Conservation (phyloP, 2,797 vertebrate species). For the Holocentrus rufus region DNA sequence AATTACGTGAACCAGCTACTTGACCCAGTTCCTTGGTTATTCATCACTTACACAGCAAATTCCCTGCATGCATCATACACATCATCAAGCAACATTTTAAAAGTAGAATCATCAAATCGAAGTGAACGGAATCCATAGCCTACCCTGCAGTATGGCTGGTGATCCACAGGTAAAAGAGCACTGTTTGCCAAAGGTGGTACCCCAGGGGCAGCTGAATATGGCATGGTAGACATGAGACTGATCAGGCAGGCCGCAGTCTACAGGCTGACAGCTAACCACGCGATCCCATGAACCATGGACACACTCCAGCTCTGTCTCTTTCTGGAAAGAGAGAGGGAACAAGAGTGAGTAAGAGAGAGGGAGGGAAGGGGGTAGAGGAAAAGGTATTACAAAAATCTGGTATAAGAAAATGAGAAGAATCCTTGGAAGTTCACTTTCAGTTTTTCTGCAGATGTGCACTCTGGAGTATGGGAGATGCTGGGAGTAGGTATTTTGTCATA, state of each 20-base stretch:
- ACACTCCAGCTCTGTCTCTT: slow-evolving; percentile 84
- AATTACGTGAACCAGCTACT: too few species aligned
- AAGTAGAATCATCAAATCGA: neutral
- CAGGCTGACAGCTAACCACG: slow-evolving; percentile 84
- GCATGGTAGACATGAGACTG: slow-evolving; percentile 90
- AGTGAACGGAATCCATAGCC: neutral
- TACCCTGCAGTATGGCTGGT: slow-evolving; percentile 95
- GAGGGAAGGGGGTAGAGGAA: neutral
- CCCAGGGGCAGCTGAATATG: slow-evolving; percentile 87
- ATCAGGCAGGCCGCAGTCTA: slow-evolving; percentile 89
- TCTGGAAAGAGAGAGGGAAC: slow-evolving; percentile 68
- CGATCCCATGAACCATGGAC: slow-evolving; percentile 88
- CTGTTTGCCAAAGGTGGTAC: slow-evolving; percentile 88
- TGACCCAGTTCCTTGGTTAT: too few species aligned
- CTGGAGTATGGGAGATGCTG: neutral
- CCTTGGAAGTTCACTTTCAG: neutral
- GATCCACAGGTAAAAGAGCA: slow-evolving; percentile 91
- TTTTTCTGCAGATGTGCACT: neutral
- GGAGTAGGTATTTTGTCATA: neutral
- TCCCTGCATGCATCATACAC: too few species aligned
- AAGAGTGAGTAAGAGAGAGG: neutral
- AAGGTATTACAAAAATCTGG: neutral
- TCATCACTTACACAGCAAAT: too few species aligned
- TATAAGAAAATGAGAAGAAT: neutral
- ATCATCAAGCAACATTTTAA: too few species aligned